A percentile compares a stretch with the other conserved stretches of the same genome.
phyloP scores from a whole-genome alignment of 2,888 invertebrate genomes.

The Monochamus alternatus region DNA sequence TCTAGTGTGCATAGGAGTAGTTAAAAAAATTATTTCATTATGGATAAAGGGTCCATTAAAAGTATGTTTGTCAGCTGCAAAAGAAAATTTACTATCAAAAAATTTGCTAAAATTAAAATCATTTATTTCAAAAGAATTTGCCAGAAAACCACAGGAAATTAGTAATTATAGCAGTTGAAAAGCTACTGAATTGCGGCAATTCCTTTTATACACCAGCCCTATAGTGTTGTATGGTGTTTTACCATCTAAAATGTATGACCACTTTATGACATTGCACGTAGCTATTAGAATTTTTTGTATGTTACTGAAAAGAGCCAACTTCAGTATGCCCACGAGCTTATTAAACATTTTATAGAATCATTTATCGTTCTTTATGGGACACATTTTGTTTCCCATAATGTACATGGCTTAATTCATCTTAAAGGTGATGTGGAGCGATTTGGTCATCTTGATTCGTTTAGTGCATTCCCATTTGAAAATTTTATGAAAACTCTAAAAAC shows the following conservation, averaged over 20 bases:
- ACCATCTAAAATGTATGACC: conserved; percentile 24
- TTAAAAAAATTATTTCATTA: conserved; percentile 38
- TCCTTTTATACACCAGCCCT: conserved; percentile 41
- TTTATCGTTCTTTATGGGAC: conserved; percentile 32
- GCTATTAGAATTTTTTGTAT: conserved; percentile 32
- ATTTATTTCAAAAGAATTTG: too few relatives aligned
- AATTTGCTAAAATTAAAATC: background rate
- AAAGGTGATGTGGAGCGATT: conserved; percentile 27
- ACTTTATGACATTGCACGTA: conserved; percentile 35
- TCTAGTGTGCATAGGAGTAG: conserved; percentile 42
- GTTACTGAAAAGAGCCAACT: conserved; percentile 1
- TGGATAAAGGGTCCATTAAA: conserved; percentile 31
- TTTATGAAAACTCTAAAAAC: conserved; percentile 33
- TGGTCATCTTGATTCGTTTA: conserved; percentile 37
- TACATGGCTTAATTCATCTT: conserved; percentile 36
- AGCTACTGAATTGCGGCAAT: conserved; percentile 42
- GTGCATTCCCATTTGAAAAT: conserved; percentile 38
- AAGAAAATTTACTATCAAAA: background rate
- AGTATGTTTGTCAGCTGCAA: conserved; percentile 20
- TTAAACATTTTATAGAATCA: conserved; percentile 36
- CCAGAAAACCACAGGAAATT: background rate
- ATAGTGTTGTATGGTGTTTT: conserved; percentile 32
- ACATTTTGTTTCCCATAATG: conserved; percentile 38
- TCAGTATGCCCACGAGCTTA: conserved; percentile 24
- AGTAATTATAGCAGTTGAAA: conserved; percentile 21